Base-by-base conservation (phyloP, 2,113 vertebrate species). In the Sphaerodactylus townsendi region DNA sequence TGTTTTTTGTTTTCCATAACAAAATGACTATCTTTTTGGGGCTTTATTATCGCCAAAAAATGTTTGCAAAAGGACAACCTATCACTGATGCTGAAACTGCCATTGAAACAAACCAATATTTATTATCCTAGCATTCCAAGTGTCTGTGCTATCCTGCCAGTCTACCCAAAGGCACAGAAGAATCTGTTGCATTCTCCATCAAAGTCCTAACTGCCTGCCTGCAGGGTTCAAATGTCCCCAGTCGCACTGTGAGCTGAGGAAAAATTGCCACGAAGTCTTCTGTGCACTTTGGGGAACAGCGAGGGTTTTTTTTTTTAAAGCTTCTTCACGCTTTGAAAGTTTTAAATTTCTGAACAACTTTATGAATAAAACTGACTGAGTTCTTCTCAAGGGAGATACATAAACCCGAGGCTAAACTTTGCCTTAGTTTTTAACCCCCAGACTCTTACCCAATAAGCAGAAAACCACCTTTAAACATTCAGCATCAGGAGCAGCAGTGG, bases 51-150 rank as follows among this genome's bases (percentile, higher is more conserved):
- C 39, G 28, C 25, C 21, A 17, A 35, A 17, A 35, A 39, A 83
- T 62, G 35, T 62, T 39, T 62, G 11, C 28, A 2, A 28, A 59
- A 37, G 50, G 75, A 75, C 72, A 76, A 64, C 84, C 87, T 53
- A 77, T 72, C 64, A 65, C 83, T 85, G 78, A 85, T 2, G 83
- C 87, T 87, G 25, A 71, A 89, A 69, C 71, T 88, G 81, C 86
- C 87, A 85, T 44, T 46, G 76, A 87, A 89, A 48, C 33, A 75
- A 78, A 28, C 10, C 62, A 65, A 56, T 77, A 86, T 85, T 89
- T 88, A 77, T 78, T 84, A 88, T 76, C 44, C 1, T 10, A 73
- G 41, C 62, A 83, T 85, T 87, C 77, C 77, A 74, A 75, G 28
- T 15, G 2, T 46, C 17, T 62, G 59, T 85, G 4, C 19, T 79